Percentiles rank a stretch among this genome's conserved stretches.
Conservation (phyloP, 2,888 invertebrate species). For the Apamea epomidion region DNA sequence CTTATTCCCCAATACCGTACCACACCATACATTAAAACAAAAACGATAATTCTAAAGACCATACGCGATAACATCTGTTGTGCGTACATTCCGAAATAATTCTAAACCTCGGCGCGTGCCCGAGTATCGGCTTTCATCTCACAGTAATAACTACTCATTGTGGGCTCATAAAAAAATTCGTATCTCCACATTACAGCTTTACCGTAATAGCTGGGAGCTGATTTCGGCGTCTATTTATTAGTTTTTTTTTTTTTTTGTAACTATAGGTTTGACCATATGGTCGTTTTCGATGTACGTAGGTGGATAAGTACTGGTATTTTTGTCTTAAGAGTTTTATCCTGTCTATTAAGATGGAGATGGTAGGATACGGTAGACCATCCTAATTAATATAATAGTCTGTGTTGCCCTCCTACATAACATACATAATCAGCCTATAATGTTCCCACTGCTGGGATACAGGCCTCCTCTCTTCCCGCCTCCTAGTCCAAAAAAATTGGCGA, state of each 20-base stretch:
- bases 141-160: conserved; percentile 68
- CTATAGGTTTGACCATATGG: conserved; percentile 69
- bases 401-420: neutral
- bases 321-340: conserved; percentile 49
- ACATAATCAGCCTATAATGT: too few species aligned
- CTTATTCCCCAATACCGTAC: conserved; percentile 38
- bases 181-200: conserved; percentile 67
- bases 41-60: conserved; percentile 57
- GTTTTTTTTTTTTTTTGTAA: conserved; percentile 65
- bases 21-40: conserved; percentile 44
- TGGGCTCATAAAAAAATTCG: conserved; percentile 67
- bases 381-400: conserved; percentile 9
- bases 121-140: conserved; percentile 68
- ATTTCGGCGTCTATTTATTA: conserved; percentile 69
- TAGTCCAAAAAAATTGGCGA: neutral
- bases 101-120: conserved; percentile 66
- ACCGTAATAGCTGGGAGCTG: conserved; percentile 70
- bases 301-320: conserved; percentile 56
- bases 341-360: conserved; percentile 42
- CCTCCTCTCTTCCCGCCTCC: neutral
- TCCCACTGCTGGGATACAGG: too few species aligned
- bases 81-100: conserved; percentile 67
- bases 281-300: conserved; percentile 58
- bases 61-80: conserved; percentile 65
- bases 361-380: conserved; percentile 30